Base-by-base conservation (phyloP, 2,797 vertebrate genomes). In the Mus minutoides region DNA sequence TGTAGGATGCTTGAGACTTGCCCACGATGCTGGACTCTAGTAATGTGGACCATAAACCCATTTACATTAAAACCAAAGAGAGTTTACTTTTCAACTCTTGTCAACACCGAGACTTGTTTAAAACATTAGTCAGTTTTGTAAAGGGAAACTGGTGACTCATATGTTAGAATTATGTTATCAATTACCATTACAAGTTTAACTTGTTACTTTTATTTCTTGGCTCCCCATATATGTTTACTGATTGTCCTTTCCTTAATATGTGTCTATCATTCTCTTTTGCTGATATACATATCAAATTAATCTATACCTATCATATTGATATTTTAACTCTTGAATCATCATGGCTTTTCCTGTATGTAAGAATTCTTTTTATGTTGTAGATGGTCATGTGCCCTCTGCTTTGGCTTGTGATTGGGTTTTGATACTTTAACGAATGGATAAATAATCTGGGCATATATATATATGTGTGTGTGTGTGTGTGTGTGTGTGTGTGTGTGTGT, bases 141-240 rank as follows among this genome's bases (percentile, higher is more conserved):
- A 54, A 77, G 46, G 60, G 14, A 67, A 96, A 37, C 37, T 83
- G 43, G 26, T 29, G 49, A 84, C 26, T 92, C 67, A 34, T 88
- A 80, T 92, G 11, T 76, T 62, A 92, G 52, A 91, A 75, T 80
- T 89, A 60, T 64, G 12, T 90, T 94, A 83, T 88, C 26, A 92
- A 26, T 83, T 92, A 84, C 60, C 52, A n/a, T 89, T 91, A 75
- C 24, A n/a, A 54, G 58, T 90, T 97, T 85, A 76, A 88, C 31
- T 29, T 37, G 3, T 90, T 92, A 37, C 43, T 89, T 94, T 75
- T 82, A 93, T 77, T 85, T 75, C 64, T 71, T 89, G 73, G 46
- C 11, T 79, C 52, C 46, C 56, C 31, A n/a, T 52, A 56, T 16
- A 22, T 46, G 16, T 52, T 88, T 92, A 84, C 58, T 75, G 79